Conservation (phyloP, 2,797 vertebrate genomes). For the Delichon dasypus region DNA sequence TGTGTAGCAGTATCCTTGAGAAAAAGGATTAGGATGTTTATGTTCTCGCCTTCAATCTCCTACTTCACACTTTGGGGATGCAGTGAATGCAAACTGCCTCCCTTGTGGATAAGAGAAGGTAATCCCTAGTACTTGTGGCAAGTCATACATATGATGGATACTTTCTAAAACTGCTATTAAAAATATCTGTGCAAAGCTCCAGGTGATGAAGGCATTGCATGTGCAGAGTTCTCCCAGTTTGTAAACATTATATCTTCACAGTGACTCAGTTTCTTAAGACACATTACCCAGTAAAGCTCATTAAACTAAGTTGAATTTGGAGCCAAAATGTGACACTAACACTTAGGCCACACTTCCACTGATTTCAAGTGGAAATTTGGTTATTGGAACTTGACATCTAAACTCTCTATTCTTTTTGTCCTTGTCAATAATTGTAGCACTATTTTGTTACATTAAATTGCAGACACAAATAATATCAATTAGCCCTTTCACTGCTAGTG, state of each 20-base stretch:
- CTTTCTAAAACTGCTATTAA: not conserved
- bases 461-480: not conserved
- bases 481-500: not conserved
- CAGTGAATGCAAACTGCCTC: not conserved
- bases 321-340: not conserved
- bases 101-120: not conserved
- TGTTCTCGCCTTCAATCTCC: constrained; percentile 4
- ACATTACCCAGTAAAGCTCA: not conserved
- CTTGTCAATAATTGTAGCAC: not conserved
- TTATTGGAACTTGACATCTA: not conserved
- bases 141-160: not conserved
- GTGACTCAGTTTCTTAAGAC: not conserved
- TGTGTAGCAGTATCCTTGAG: not conserved
- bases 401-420: not conserved
- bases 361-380: not conserved
- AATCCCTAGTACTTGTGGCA: not conserved
- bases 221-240: not conserved
- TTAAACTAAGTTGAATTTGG: not conserved
- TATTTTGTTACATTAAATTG: not conserved
- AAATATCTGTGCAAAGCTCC: not conserved
- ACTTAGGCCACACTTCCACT: not conserved
- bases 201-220: not conserved
- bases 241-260: not conserved
- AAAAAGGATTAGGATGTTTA: constrained; percentile 3
- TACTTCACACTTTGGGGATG: not conserved